Evolutionary conservation across 2,888 invertebrate genomes (phyloP), one percentile per base, ranked within the genome.

Genomic region (Mesorhabditis sp.): DNA sequence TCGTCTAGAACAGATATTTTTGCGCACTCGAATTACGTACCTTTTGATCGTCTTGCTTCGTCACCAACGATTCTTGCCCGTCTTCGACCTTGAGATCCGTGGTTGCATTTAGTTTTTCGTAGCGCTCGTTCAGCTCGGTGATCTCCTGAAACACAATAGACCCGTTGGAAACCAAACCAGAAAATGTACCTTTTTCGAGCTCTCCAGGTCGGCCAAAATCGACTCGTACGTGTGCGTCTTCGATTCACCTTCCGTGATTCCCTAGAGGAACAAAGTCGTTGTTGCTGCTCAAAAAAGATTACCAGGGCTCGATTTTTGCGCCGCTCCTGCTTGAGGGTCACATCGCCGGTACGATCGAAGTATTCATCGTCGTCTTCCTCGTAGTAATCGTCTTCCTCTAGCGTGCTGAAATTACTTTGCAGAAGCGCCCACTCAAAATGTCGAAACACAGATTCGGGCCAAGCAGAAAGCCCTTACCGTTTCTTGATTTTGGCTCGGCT

Each of bases 281-380:
- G 6, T 5, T 42, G 4, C 5, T 41, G 43, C n/a, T 43, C 45
- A 15, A 44, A n/a, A 50, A 13, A 41, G 62, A 70, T 86, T 7
- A 79, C 81, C 65, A 77, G 74, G 13, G 75, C 76, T 73, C 88
- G 86, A 71, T 86, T 89, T 91, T 92, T 93, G 69, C 95, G 89
- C 71, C 90, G 90, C 80, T 90, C 89, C 5, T 96, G 89, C 86
- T 95, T 95, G 79, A 90, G 90, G 86, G 95, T 95, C 42, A 97
- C 90, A 70, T 91, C 90, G 2, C 96, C 97, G 0, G 98, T 98
- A 74, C 97, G 89, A 86, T 98, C 98, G 68, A 94, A 89, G 88
- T 92, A 98, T 42, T 92, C 92, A 86, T 98, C 97, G 73, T 98
- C 97, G 83, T 98, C 95, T 1, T 93, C 93, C 79, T 93, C 93